Evolutionary conservation across 1,140 invertebrate species (phyloP).

Genomic region (Pogonomyrmex barbatus): DNA sequence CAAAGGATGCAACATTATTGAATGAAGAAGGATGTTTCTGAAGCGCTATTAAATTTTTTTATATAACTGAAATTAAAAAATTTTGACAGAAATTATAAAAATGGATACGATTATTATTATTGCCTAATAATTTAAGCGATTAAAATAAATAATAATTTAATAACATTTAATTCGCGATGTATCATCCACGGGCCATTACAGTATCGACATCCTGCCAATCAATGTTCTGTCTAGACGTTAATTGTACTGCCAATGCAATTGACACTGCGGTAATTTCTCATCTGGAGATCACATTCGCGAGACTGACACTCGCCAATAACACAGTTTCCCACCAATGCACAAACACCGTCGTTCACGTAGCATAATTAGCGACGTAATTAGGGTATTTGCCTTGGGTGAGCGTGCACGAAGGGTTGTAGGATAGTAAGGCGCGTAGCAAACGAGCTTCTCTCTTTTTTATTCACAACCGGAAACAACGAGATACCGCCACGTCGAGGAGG

Average conservation of each 20-base stretch:
- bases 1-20: constrained; percentile 1
- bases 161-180: background rate
- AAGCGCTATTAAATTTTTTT: background rate
- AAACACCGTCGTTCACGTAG: constrained; percentile 6
- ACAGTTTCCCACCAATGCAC: background rate
- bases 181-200: background rate
- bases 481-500: background rate
- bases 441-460: constrained; percentile 39
- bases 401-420: constrained; percentile 9
- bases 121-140: background rate
- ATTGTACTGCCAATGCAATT: constrained; percentile 47
- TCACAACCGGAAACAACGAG: constrained; percentile 40
- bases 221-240: constrained; percentile 7
- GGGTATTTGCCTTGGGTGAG: background rate
- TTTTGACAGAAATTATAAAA: too few relatives aligned
- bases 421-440: constrained; percentile 47
- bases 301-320: constrained; percentile 53
- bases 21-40: background rate
- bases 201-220: constrained; percentile 40
- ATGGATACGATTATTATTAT: background rate
- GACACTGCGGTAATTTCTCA: constrained; percentile 48
- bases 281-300: constrained; percentile 33
- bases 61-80: background rate
- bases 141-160: background rate
- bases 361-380: constrained; percentile 65